Evolutionary conservation across 2,797 vertebrate genomes (phyloP), one percentile per base, ranked within the genome.

Genomic region (Distichodus sexfasciatus): DNA sequence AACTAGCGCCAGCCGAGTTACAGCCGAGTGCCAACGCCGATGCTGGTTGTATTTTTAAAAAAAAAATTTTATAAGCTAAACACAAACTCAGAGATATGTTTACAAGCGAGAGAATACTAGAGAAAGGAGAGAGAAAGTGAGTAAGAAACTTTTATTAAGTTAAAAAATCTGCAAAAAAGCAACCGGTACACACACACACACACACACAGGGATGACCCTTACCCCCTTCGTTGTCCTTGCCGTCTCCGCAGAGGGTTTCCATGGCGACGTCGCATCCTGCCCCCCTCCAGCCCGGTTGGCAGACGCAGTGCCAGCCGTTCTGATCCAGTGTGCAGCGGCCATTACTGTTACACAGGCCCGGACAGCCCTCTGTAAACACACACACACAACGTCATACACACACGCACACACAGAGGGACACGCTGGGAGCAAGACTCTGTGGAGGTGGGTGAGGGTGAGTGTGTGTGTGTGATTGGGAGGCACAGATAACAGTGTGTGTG

Each of bases 211-310:
- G 7, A 24, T 21, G 48, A 61, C 64, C 76, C 91, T 86, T 82
- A 99, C 97, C 97, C 94, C 95, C 96, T 91, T 99, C 97, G 0
- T 99, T 99, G 91, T 99, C 97, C 85, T 99, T 99, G 88, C 94
- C 90, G 36, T 99, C 97, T 0, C 94, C 89, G 69, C 97, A 99
- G 62, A 96, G 90, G 0, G 94, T 99, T 90, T 99, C 97, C 96
- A 98, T 99, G 86, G 96, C 96, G 60, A 99, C 97, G 0, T 98
- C 96, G 76, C 97, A 99, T 6, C 97, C 97, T 0, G 94, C 93
- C 75, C 97, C 97, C 78, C 97, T 91, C 96, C 97, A 99, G 21
- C 97, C 97, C 0, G 96, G 92, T 78, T 98, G 96, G 87, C 97
- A 99, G 79, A 99, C 94, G 47, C 97, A 99, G 76, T 97, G 96